Conservation (phyloP, 2,888 invertebrate genomes). For the Elysia crispata region DNA sequence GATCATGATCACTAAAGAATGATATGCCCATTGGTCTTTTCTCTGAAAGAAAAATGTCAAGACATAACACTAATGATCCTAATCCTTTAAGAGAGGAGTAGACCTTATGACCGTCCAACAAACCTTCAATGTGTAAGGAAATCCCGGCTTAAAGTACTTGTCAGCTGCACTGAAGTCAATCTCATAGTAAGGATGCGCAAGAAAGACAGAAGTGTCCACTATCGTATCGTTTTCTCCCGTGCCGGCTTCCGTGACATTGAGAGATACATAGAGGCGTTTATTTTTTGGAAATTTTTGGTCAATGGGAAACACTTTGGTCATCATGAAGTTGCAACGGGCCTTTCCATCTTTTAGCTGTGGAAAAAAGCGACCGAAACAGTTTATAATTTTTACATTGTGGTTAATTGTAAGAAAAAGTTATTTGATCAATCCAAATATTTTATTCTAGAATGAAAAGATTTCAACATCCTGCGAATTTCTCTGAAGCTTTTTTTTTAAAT, state of each 20-base stretch:
- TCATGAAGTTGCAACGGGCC: background rate
- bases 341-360: conserved; percentile 29
- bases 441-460: too few relatives aligned
- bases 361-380: background rate
- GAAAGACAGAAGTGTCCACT: conserved; percentile 44
- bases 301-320: conserved; percentile 5
- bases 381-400: too few relatives aligned
- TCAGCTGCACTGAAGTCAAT: conserved; percentile 43
- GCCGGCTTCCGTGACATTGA: conserved; percentile 49
- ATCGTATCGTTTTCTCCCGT: conserved; percentile 38
- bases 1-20: too few relatives aligned
- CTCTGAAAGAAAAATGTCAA: too few relatives aligned
- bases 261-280: conserved; percentile 40
- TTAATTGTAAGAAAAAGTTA: too few relatives aligned
- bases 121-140: conserved; percentile 50
- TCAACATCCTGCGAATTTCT: too few relatives aligned
- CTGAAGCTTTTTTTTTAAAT: too few relatives aligned
- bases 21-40: too few relatives aligned
- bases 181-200: conserved; percentile 48
- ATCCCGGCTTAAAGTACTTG: conserved; percentile 47
- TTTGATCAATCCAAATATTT: too few relatives aligned
- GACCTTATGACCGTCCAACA: too few relatives aligned
- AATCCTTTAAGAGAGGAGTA: too few relatives aligned
- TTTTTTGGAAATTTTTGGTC: background rate
- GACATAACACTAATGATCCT: too few relatives aligned